phyloP scores from a whole-genome alignment of 2,797 vertebrate species.

The Myotis myotis region DNA sequence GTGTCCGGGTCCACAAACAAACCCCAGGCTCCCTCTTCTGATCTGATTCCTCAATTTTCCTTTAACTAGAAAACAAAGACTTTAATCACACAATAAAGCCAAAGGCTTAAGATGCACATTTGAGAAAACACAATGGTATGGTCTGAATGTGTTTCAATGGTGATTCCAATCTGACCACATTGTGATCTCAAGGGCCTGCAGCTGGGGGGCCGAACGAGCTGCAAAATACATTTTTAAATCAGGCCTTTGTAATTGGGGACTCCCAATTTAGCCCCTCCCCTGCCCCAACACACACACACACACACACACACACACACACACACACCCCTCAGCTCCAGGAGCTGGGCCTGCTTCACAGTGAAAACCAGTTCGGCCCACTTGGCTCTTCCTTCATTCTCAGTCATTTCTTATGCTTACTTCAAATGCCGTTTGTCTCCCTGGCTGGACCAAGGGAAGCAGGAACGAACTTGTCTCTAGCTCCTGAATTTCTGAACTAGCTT shows the following conservation, averaged over 20 bases:
- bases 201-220: background rate
- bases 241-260: background rate
- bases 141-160: background rate
- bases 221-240: background rate
- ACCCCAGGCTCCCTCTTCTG: background rate
- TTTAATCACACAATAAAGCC: background rate
- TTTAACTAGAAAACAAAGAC: background rate
- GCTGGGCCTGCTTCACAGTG: background rate
- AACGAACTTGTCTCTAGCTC: background rate
- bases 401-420: background rate
- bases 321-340: background rate
- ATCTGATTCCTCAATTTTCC: background rate
- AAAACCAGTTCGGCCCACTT: background rate
- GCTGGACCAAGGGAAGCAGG: background rate
- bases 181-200: background rate
- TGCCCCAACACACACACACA: background rate
- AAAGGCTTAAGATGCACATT: background rate
- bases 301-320: background rate
- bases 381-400: background rate
- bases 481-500: slow-evolving; percentile 26
- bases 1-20: background rate
- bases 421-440: background rate
- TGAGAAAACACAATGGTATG: background rate
- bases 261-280: background rate
- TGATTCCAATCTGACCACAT: background rate